These are phyloP conservation scores for Monopterus albus DNA, from an alignment of 2,113 vertebrate genomes.

Conservation along the genomic window DNA sequence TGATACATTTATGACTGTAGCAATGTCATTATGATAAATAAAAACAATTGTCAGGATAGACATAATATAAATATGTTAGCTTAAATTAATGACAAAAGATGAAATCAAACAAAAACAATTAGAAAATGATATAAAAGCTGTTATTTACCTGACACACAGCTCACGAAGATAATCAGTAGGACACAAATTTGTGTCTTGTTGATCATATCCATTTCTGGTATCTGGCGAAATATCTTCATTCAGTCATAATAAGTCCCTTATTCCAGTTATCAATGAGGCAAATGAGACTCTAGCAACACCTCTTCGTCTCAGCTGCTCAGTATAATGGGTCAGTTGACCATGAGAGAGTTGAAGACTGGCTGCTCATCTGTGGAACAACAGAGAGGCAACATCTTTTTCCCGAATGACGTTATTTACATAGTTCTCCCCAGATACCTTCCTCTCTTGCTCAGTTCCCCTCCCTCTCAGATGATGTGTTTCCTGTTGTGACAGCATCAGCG, in stretches of 20 bases:
- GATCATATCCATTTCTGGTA: constrained; percentile 35
- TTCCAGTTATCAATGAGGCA: background rate
- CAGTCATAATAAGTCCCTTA: constrained; percentile 12
- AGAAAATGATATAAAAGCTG: background rate
- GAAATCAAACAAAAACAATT: no score
- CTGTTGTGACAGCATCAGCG: constrained; percentile 40
- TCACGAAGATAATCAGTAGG: constrained; percentile 38
- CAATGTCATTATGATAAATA: no score
- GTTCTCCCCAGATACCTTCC: background rate
- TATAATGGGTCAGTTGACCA: background rate
- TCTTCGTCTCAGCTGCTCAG: background rate
- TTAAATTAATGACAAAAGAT: background rate
- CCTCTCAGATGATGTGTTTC: constrained; percentile 42
- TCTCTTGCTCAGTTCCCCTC: constrained; percentile 17
- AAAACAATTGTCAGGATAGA: background rate
- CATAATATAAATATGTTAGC: background rate
- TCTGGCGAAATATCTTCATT: background rate
- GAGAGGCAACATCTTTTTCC: background rate
- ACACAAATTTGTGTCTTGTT: constrained; percentile 8
- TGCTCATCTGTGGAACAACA: no score
- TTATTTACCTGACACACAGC: constrained; percentile 64
- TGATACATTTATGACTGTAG: no score
- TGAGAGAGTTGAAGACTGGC: background rate
- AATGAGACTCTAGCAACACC: background rate
- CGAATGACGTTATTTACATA: background rate